These are phyloP conservation scores for Eunapius fragilis DNA, from an alignment of 37 sponge, comb jelly and placozoan genomes.

Conservation along the genomic window DNA sequence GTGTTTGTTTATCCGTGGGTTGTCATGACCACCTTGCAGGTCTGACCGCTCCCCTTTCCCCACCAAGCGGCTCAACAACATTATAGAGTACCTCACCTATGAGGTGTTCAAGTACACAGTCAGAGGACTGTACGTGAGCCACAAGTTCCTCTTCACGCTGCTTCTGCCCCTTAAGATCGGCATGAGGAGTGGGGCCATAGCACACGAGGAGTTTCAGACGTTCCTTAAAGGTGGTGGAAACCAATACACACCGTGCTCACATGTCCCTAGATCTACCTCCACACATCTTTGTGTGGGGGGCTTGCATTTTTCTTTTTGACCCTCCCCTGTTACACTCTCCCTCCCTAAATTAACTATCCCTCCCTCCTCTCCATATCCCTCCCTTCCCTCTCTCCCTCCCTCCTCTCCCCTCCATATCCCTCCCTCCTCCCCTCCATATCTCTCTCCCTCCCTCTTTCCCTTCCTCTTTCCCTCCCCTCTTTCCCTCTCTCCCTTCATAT, in stretches of 20 bases:
- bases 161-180: constrained; percentile 96
- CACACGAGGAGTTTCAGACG: constrained; percentile 90
- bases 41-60: constrained; percentile 93
- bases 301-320: no score
- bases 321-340: no score
- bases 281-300: no score
- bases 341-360: no score
- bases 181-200: constrained; percentile 77
- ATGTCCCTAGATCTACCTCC: no score
- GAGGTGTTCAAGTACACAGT: constrained; percentile 89
- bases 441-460: not conserved
- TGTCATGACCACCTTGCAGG: constrained; percentile 13
- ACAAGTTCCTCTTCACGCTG: constrained; percentile 99
- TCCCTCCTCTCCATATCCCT: no score
- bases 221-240: constrained; percentile 94
- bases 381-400: no score
- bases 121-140: constrained; percentile 93
- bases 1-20: not conserved
- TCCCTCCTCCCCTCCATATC: not conserved
- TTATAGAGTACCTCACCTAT: constrained; percentile 94
- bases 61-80: constrained; percentile 85
- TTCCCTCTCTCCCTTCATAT: not conserved
- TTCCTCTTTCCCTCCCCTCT: not conserved
- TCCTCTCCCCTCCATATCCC: no score
- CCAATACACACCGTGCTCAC: no score